phyloP scores from a whole-genome alignment of 2,797 vertebrate species.

The Ambastaia sidthimunki region DNA sequence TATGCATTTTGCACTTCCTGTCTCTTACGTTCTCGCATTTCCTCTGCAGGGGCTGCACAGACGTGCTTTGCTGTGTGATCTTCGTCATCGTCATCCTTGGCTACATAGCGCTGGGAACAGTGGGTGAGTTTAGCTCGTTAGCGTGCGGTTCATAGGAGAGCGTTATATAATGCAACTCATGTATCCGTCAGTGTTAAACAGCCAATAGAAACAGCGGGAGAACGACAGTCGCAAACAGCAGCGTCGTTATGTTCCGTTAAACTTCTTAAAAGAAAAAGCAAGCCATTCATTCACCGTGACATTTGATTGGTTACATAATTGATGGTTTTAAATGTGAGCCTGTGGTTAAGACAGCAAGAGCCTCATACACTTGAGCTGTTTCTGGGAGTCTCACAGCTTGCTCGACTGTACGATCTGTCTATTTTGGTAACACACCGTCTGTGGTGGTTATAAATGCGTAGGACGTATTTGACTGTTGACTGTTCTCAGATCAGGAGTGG shows the following conservation, averaged over 20 bases:
- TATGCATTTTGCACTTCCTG: conserved; percentile 6
- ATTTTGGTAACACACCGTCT: not conserved
- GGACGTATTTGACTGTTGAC: not conserved
- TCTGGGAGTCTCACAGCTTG: conserved; percentile 42
- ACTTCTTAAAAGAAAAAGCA: conserved; percentile 16
- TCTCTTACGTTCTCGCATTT: conserved; percentile 40
- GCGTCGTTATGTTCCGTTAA: conserved; percentile 28
- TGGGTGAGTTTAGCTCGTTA: conserved; percentile 84
- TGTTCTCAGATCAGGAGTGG: conserved; percentile 2
- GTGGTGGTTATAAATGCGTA: conserved; percentile 1
- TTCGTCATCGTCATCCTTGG: conserved; percentile 89
- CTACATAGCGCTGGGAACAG: conserved; percentile 89
- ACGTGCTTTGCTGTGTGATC: conserved; percentile 89
- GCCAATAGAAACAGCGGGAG: not conserved
- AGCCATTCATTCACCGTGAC: conserved; percentile 20
- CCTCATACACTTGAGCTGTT: not conserved
- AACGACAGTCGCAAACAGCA: conserved; percentile 1
- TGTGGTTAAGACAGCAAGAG: conserved; percentile 16
- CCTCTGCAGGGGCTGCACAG: conserved; percentile 86
- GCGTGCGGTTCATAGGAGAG: conserved; percentile 57
- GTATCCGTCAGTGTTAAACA: conserved; percentile 29
- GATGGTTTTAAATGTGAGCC: conserved; percentile 20
- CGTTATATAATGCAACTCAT: conserved; percentile 49
- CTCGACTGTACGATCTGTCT: not conserved
- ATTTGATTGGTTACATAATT: conserved; percentile 29